Base-by-base conservation (phyloP, 92 coral and sea anemone genomes). In the Bergia sp. region DNA sequence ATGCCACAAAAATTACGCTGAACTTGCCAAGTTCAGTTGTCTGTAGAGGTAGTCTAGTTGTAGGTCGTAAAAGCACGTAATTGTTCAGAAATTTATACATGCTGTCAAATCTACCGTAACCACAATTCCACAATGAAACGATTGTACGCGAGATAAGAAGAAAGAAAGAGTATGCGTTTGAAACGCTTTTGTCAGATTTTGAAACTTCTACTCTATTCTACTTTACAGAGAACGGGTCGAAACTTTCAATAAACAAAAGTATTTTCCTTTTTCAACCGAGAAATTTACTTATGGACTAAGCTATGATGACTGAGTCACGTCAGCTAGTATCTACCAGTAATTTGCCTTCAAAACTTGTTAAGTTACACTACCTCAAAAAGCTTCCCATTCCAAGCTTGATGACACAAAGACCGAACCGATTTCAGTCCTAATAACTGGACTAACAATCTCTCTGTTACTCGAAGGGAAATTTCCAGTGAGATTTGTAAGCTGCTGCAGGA, bases 301-400 rank as follows among this genome's bases (percentile, higher is more conserved):
- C 42, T 3, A 49, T 41, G 41, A 45, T n/a, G 39, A 49, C 36
- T 29, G 43, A 44, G 23, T 44, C 61, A 45, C 82, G 58, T 78
- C 69, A 16, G 69, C 5, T 21, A 61, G 21, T 44, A 37, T 73
- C 18, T 73, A 73, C 77, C 39, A n/a, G 38, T 36, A n/a, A 69
- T 69, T 36, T 36, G 12, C 29, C 3, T 69, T 73, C 77, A 73
- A 29, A 72, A 72, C 1, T 42, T 73, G 77, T 38, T 61, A 36
- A 36, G 1, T 5, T 73, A 23, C 37, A 21, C 45, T 84, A 84
- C 87, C 87, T 84, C 87, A 53, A 44, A 11, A 84, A 47, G 42
- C 18, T 84, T 84, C 87, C 87, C 87, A 84, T 84, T 37, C 57
- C 61, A n/a, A n/a, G 66, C 66, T 79, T 49, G 21, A 23, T 49